Evolutionary conservation across 2,888 invertebrate species (phyloP).

Genomic region (Liopterus haemorrhoidalis): DNA sequence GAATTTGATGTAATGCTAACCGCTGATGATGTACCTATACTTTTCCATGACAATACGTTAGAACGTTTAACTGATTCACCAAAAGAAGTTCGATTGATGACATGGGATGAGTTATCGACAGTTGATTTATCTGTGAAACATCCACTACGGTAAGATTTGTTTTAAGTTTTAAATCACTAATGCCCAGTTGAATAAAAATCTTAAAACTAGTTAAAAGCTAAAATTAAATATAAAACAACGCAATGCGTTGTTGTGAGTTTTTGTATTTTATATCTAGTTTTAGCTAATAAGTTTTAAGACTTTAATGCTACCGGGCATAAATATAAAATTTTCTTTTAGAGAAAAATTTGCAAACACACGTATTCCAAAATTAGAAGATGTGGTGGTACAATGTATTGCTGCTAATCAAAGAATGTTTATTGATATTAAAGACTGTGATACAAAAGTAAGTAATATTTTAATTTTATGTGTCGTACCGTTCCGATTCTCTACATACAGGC

Average conservation of each 20-base stretch:
- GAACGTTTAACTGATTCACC: slow-evolving; percentile 58
- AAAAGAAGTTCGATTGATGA: slow-evolving; percentile 51
- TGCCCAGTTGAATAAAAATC: slow-evolving; percentile 4
- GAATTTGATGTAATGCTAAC: slow-evolving; percentile 74
- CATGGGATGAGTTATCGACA: slow-evolving; percentile 57
- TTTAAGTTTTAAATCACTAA: slow-evolving; percentile 25
- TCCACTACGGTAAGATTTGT: slow-evolving; percentile 54
- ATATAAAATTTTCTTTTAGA: slow-evolving; percentile 50
- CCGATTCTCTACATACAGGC: too few relatives aligned
- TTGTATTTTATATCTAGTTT: slow-evolving; percentile 12
- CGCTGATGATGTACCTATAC: slow-evolving; percentile 65
- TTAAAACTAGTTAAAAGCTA: too few relatives aligned
- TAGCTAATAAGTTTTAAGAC: too few relatives aligned
- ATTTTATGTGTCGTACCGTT: slow-evolving; percentile 3
- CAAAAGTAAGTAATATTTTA: slow-evolving; percentile 55
- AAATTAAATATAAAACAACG: too few relatives aligned
- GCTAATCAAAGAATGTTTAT: slow-evolving; percentile 69
- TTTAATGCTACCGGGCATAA: too few relatives aligned
- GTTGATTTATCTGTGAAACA: slow-evolving; percentile 64
- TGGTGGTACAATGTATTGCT: slow-evolving; percentile 58
- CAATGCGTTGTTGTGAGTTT: background rate
- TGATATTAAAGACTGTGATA: slow-evolving; percentile 67
- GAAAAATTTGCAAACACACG: slow-evolving; percentile 54
- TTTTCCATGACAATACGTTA: slow-evolving; percentile 69
- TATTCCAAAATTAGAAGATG: slow-evolving; percentile 66